phyloP scores from a whole-genome alignment of 1,140 invertebrate species.

The Holcopasites calliopsidis region DNA sequence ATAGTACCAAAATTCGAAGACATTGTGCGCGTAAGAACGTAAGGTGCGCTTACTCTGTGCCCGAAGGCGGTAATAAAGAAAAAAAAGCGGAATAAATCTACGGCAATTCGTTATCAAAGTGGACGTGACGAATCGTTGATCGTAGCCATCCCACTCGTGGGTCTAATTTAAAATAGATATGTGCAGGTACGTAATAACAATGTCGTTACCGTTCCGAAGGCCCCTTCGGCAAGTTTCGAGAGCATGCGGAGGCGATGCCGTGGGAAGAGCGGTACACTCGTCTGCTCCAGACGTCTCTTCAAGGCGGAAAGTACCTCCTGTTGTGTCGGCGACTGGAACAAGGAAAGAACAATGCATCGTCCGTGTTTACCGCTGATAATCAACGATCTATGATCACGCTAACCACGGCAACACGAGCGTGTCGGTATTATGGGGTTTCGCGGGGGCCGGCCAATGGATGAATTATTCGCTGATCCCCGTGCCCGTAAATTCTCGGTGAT shows the following conservation, averaged over 20 bases:
- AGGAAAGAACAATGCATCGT: slow-evolving; percentile 65
- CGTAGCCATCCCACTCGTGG: background rate
- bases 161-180: slow-evolving; percentile 45
- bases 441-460: slow-evolving; percentile 6
- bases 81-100: background rate
- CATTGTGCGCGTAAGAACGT: too few relatives aligned
- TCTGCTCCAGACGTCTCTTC: slow-evolving; percentile 85
- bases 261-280: slow-evolving; percentile 89
- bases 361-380: slow-evolving; percentile 66
- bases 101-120: background rate
- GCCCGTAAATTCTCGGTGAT: slow-evolving; percentile 29
- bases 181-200: slow-evolving; percentile 41
- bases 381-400: slow-evolving; percentile 73
- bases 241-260: slow-evolving; percentile 92
- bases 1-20: too few relatives aligned
- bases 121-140: slow-evolving; percentile 20
- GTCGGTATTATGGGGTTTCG: slow-evolving; percentile 3
- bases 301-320: slow-evolving; percentile 86
- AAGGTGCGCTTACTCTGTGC: background rate
- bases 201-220: slow-evolving; percentile 90
- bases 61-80: background rate
- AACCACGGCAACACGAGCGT: slow-evolving; percentile 52
- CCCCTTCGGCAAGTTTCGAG: slow-evolving; percentile 93
- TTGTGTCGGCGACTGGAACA: slow-evolving; percentile 85
- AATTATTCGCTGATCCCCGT: slow-evolving; percentile 33